Conservation (phyloP, 2,797 vertebrate species). For the Karalla daura region DNA sequence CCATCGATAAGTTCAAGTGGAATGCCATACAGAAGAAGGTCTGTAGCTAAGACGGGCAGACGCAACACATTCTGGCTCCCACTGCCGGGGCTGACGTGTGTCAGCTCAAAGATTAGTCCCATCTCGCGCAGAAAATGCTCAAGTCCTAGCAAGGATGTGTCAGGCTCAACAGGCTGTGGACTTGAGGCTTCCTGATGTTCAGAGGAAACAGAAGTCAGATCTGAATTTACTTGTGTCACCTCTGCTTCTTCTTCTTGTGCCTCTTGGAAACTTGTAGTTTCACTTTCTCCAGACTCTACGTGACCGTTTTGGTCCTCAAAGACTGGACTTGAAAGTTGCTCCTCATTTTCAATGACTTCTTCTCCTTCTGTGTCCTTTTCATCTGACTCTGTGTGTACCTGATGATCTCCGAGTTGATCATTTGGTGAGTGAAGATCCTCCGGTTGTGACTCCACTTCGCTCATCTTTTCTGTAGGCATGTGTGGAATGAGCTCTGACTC, state of each 20-base stretch:
- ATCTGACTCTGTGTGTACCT: background rate
- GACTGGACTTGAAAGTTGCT: background rate
- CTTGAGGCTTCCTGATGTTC: slow-evolving; percentile 4
- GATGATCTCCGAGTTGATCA: background rate
- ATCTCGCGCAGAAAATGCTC: slow-evolving; percentile 89
- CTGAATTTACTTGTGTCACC: background rate
- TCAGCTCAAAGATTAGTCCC: slow-evolving; percentile 86
- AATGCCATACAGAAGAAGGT: slow-evolving; percentile 84
- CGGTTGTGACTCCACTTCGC: slow-evolving; percentile 12
- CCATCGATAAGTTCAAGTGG: slow-evolving; percentile 88
- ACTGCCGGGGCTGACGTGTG: slow-evolving; percentile 63
- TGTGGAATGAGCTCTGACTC: background rate
- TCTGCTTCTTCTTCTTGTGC: slow-evolving; percentile 12
- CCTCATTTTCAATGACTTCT: background rate
- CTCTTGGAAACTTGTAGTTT: background rate
- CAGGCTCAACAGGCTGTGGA: slow-evolving; percentile 26
- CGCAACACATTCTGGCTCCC: slow-evolving; percentile 73
- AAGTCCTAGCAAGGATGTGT: slow-evolving; percentile 72
- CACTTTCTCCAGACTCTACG: slow-evolving; percentile 20
- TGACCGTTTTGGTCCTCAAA: slow-evolving; percentile 8
- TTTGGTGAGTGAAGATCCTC: background rate
- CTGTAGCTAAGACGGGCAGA: slow-evolving; percentile 82
- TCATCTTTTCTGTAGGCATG: background rate
- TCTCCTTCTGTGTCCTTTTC: slow-evolving; percentile 1
- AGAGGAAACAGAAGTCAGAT: background rate